Percentiles rank a stretch among this genome's conserved stretches.
Conservation (phyloP, 2,888 invertebrate genomes). For the Rhabditoides inermis region DNA sequence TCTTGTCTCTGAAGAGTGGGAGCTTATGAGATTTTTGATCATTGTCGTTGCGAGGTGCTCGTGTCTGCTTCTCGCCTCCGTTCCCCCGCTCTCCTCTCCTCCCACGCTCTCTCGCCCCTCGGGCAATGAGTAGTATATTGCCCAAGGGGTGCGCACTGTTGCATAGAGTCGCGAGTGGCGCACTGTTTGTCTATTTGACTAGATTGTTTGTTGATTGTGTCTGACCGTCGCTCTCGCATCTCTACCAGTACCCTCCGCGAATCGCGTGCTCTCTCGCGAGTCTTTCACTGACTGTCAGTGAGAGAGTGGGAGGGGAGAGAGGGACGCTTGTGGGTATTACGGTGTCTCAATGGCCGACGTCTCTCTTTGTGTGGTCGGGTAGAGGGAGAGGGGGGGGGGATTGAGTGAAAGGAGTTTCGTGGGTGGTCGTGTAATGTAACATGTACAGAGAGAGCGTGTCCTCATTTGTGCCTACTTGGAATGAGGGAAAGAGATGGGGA, state of each 20-base stretch:
- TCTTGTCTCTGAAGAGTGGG: neutral
- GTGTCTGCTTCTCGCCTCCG: neutral
- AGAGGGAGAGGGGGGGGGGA: no score
- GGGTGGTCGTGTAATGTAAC: no score
- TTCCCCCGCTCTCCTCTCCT: neutral
- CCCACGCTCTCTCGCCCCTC: neutral
- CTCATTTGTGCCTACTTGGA: no score
- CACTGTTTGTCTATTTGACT: no score
- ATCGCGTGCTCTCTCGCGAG: neutral
- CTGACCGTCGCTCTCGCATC: no score
- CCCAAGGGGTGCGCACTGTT: no score
- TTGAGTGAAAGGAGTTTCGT: no score
- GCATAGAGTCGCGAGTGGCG: no score
- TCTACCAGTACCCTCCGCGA: neutral
- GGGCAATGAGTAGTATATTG: neutral
- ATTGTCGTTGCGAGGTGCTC: neutral
- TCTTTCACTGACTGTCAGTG: neutral
- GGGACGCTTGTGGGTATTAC: neutral
- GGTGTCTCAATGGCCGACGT: neutral
- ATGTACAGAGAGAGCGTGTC: no score
- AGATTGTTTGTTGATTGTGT: no score
- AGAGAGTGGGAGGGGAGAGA: slow-evolving; percentile 1
- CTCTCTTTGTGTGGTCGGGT: no score
- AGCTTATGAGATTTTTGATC: neutral
- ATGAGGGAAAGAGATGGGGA: neutral